Base-by-base conservation (phyloP, 2,113 vertebrate genomes). In the Neotoma lepida region DNA sequence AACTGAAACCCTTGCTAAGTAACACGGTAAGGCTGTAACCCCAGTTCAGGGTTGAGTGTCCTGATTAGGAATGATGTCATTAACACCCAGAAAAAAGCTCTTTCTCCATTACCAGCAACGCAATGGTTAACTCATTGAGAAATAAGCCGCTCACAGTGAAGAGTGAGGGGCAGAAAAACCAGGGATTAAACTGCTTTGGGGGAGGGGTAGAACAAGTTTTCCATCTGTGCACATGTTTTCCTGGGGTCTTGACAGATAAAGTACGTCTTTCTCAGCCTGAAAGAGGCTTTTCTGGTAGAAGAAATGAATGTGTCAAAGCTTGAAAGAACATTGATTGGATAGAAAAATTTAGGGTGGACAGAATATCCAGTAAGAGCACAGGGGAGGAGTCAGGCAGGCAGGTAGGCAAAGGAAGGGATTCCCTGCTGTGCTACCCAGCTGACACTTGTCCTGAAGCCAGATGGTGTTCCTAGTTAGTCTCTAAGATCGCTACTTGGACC, bases 171-270 rank as follows among this genome's bases (percentile, higher is more conserved):
- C 70, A 71, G 74, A 28, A 76, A 94, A 88, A 70, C 44, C 2
- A 0, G 2, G 22, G 58, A 64, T 92, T 92, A 88, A 90, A 28
- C 44, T 88, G 46, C 58, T 64, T 13, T 46, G 51, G 24, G 8
- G 8, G 35, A 30, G 26, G 14, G 46, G 39, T 12, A 30, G 41
- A 86, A 28, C 81, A 93, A 76, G 49, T 58, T 94, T 74, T 80
- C 49, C 41, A 49, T 94, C 24, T 92, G 15, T 81, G 35, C 77
- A 88, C 81, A 84, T 86, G 46, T 61, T 95, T 94, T 93, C 20
- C 46, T 88, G 88, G 89, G 39, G n/a, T 86, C 89, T 68, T 71
- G 61, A 90, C 88, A 84, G 35, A 9, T 39, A 66, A 94, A 66
- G 33, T 54, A 73, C 41, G 39, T 85, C 13, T 64, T 92, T 93